A percentile compares a stretch with the other conserved stretches of the same genome.
Conservation (phyloP, 2,888 invertebrate genomes). For the Cacoxenus indagator region DNA sequence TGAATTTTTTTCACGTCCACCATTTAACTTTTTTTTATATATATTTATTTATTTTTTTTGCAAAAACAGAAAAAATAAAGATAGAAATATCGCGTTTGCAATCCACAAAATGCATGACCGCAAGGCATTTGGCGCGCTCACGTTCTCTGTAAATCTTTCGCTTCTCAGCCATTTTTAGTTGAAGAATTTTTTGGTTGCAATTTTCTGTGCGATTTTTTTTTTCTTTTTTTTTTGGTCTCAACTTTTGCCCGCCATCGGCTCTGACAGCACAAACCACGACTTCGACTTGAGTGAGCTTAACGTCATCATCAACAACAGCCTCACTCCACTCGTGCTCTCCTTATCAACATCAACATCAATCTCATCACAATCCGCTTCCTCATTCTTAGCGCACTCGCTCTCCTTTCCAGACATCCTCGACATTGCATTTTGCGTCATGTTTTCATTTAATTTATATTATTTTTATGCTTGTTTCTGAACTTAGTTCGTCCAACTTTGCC, state of each 20-base stretch:
- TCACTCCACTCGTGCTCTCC: background rate
- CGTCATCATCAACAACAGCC: background rate
- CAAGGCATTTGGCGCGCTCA: conserved; percentile 8
- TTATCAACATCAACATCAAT: background rate
- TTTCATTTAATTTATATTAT: conserved; percentile 17
- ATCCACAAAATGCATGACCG: conserved; percentile 13
- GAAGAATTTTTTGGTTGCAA: too few species aligned
- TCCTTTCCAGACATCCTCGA: background rate
- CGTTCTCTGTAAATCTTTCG: background rate
- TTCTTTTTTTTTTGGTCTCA: background rate
- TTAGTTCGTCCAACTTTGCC: background rate
- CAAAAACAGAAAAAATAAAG: background rate
- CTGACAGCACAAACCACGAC: conserved; percentile 10
- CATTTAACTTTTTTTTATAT: background rate
- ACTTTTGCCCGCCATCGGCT: background rate
- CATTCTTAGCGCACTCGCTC: background rate
- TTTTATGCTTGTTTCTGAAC: conserved; percentile 10
- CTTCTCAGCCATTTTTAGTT: background rate
- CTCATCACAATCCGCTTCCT: background rate
- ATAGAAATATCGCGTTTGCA: conserved; percentile 1
- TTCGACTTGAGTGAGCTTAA: too few species aligned
- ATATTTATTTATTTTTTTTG: background rate
- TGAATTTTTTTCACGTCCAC: background rate
- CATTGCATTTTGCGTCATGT: conserved; percentile 8
- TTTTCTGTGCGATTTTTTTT: too few species aligned